Base-by-base conservation (phyloP, 2,888 invertebrate genomes). In the Bruchidius siliquastri region DNA sequence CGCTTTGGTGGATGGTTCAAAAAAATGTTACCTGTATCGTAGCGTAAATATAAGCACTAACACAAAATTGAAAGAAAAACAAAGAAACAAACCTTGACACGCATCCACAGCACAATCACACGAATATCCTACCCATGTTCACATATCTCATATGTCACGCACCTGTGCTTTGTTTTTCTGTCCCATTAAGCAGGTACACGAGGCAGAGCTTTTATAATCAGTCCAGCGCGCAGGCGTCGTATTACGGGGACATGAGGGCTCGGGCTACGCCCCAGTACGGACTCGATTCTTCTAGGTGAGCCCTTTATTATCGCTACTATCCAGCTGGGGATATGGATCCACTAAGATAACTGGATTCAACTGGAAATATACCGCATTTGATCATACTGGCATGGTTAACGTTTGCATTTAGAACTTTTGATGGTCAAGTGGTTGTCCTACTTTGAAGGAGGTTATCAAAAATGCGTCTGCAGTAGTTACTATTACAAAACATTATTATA, bases 141-240 rank as follows among this genome's bases (percentile, higher is more conserved):
- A 49, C 49, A 3, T 67, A 10, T n/a, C 68, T 6, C 22, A 22
- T 68, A 68, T 68, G 21, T 68, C 21, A 21, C 10, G 21, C 22
- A 68, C 22, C 22, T 68, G 21, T 68, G 68, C 21, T 68, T 21
- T 68, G 68, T 22, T 68, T 68, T 68, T 68, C 22, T 68, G 68
- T 68, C 22, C 22, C 21, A 68, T 22, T 21, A 79, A 84, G 80
- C 83, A 87, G 87, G 87, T 87, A 86, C 84, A 83, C 85, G 77
- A 83, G 86, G 79, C 87, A 87, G 83, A 85, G 85, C 82, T 87
- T 85, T 86, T 87, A 87, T 83, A 86, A 85, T 80, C 86, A 86
- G 79, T 77, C 84, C 78, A 85, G 84, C 80, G 81, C 82, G 79
- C 49, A 49, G 49, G 26, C 71, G 20, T 21, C 68, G 21, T 86